Percentiles rank a stretch among this genome's conserved stretches.
phyloP scores from a whole-genome alignment of 2,797 vertebrate species.

The Gadopsis bispinosus region DNA sequence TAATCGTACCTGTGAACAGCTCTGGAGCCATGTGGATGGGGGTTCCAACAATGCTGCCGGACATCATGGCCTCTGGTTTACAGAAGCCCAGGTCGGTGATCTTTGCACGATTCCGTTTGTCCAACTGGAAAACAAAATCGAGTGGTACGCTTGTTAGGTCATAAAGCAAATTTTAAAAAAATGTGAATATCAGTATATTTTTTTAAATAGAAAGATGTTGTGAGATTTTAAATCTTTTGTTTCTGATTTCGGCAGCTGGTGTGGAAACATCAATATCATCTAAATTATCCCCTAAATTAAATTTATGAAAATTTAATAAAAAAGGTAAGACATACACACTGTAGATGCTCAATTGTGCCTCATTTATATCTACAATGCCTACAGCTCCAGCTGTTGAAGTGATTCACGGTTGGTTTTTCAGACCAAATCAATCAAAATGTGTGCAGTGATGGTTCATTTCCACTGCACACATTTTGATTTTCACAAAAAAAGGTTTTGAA shows the following conservation, averaged over 20 bases:
- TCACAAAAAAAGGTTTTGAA: not conserved
- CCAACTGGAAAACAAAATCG: conserved; percentile 84
- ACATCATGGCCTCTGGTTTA: conserved; percentile 99
- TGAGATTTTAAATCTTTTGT: not conserved
- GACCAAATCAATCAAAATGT: no score
- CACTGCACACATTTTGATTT: not conserved
- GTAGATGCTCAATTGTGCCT: not conserved
- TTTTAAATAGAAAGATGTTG: not conserved
- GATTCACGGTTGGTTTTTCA: not conserved
- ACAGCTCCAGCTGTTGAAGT: not conserved
- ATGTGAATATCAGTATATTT: not conserved
- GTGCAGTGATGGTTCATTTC: not conserved
- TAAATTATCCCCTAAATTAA: not conserved
- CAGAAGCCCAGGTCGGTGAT: conserved; percentile 99
- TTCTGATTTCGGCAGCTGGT: not conserved
- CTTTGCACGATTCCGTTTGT: conserved; percentile 96
- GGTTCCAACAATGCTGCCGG: conserved; percentile 98
- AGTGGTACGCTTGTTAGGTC: not conserved
- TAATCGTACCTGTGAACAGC: conserved; percentile 92
- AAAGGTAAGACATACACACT: no score
- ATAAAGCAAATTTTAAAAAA: not conserved
- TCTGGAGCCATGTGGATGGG: conserved; percentile 99
- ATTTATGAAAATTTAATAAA: not conserved
- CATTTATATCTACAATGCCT: no score
- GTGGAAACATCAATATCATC: not conserved